phyloP scores from a whole-genome alignment of 2,113 vertebrate species.

The Apteryx mantelli region DNA sequence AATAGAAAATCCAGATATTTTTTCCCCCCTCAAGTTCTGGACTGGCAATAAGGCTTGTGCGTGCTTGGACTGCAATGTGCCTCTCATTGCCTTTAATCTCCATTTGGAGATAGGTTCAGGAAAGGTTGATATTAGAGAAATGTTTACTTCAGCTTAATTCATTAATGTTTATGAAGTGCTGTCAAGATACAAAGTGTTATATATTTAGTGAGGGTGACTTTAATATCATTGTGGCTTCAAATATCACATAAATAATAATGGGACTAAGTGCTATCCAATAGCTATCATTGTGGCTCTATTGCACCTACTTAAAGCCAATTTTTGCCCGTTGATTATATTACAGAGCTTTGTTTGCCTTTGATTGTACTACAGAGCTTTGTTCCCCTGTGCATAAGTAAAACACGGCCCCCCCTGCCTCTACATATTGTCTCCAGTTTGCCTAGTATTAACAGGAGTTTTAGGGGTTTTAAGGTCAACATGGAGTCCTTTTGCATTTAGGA shows the following conservation, averaged over 20 bases:
- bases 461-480: constrained; percentile 8
- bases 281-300: neutral
- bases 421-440: neutral
- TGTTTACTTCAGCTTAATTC: constrained; percentile 64
- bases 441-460: neutral
- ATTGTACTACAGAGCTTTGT: neutral
- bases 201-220: constrained; percentile 53
- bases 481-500: neutral
- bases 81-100: constrained; percentile 58
- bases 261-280: neutral
- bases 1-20: neutral
- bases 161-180: constrained; percentile 53
- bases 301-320: neutral
- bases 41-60: neutral
- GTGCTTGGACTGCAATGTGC: neutral
- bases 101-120: constrained; percentile 14
- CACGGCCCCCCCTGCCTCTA: neutral
- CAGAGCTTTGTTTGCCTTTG: neutral
- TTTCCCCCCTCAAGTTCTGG: neutral
- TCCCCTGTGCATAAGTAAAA: neutral
- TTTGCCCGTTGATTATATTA: neutral
- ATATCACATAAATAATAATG: neutral
- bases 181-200: constrained; percentile 40
- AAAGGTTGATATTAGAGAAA: constrained; percentile 14
- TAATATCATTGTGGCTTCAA: constrained; percentile 2